Conservation (phyloP, 1,140 invertebrate genomes). For the Berghia stephanieae region DNA sequence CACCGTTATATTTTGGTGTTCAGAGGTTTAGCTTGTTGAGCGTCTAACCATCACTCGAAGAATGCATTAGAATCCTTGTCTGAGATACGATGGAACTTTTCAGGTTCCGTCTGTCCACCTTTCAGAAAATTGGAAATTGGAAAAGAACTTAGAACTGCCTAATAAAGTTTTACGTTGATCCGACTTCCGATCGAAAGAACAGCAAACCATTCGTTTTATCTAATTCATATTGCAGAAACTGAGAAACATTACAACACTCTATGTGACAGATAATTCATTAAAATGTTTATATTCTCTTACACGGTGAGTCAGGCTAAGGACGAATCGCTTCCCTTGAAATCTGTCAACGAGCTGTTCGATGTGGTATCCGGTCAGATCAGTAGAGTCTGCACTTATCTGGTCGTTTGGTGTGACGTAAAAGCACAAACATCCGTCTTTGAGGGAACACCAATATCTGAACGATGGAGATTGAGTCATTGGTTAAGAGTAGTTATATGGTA, state of each 20-base stretch:
- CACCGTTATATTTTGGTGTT: too few species aligned
- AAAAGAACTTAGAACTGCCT: background rate
- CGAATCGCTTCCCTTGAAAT: slow-evolving; percentile 51
- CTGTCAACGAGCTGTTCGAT: slow-evolving; percentile 43
- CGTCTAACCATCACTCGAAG: too few species aligned
- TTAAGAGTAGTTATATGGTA: too few species aligned
- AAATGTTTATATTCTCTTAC: slow-evolving; percentile 29
- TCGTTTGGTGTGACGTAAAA: slow-evolving; percentile 51
- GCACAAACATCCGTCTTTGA: slow-evolving; percentile 47
- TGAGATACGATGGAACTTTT: too few species aligned
- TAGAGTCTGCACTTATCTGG: slow-evolving; percentile 45
- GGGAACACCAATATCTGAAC: slow-evolving; percentile 55
- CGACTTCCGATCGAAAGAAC: background rate
- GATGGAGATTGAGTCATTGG: too few species aligned
- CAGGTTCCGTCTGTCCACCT: too few species aligned
- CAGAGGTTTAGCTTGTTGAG: too few species aligned
- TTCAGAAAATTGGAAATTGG: too few species aligned
- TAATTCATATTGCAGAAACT: background rate
- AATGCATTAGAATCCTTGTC: too few species aligned
- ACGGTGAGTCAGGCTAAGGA: slow-evolving; percentile 45
- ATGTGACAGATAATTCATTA: background rate
- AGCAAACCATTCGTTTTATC: background rate
- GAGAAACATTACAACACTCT: background rate
- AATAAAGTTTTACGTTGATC: background rate
- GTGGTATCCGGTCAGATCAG: slow-evolving; percentile 45